These are phyloP conservation scores for Oxygymnocypris stewartii DNA, from an alignment of 2,113 vertebrate species.

Conservation along the genomic window DNA sequence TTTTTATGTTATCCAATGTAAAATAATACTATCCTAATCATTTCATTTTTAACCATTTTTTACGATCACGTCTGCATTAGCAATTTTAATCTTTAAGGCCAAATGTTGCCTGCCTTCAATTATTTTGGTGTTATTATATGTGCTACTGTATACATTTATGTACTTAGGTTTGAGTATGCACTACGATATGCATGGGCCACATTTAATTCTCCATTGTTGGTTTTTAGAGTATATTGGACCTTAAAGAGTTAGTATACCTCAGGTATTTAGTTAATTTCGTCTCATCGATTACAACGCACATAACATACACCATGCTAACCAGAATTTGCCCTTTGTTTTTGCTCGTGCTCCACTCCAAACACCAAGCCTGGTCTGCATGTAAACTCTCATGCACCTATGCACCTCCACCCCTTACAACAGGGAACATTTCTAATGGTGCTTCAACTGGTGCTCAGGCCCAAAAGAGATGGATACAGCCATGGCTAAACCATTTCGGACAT, in stretches of 20 bases:
- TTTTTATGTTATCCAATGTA: not conserved
- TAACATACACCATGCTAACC: conserved; percentile 10
- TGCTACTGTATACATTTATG: not conserved
- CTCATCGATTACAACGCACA: conserved; percentile 49
- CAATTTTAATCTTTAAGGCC: conserved; percentile 23
- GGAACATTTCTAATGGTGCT: conserved; percentile 77
- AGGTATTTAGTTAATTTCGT: conserved; percentile 61
- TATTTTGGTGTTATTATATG: conserved; percentile 1
- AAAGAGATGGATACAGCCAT: conserved; percentile 59
- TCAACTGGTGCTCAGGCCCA: conserved; percentile 73
- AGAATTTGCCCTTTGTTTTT: conserved; percentile 2
- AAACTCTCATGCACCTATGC: conserved; percentile 69
- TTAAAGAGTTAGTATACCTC: conserved; percentile 61
- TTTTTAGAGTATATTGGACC: conserved; percentile 40
- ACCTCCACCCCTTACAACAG: conserved; percentile 64
- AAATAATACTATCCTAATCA: not conserved
- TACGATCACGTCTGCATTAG: not conserved
- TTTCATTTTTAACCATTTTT: conserved; percentile 21
- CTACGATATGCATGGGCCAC: conserved; percentile 3
- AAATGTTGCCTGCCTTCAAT: conserved; percentile 10
- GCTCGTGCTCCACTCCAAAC: conserved; percentile 62
- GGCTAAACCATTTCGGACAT: conserved; percentile 36
- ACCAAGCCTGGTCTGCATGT: conserved; percentile 54
- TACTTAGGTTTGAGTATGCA: conserved; percentile 9
- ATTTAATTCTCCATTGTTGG: not conserved